phyloP scores from a whole-genome alignment of 2,888 invertebrate genomes.

The Drosophila vallismaia region DNA sequence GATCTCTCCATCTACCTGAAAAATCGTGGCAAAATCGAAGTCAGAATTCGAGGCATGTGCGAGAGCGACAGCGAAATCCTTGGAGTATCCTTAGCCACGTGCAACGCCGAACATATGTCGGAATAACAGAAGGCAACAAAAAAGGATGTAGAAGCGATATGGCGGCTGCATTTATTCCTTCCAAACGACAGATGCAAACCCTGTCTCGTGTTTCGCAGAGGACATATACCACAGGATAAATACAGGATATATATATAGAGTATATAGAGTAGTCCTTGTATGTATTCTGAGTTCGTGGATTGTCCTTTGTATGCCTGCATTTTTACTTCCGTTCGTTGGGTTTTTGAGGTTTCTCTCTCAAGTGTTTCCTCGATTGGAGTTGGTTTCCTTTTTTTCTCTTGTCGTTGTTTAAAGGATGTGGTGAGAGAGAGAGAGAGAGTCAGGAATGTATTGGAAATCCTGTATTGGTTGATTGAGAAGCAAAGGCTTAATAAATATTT shows the following conservation, averaged over 20 bases:
- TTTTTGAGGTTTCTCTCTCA: constrained; percentile 40
- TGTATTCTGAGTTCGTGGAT: constrained; percentile 13
- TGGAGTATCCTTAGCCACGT: constrained; percentile 34
- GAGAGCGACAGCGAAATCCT: constrained; percentile 16
- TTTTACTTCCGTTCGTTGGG: constrained; percentile 64
- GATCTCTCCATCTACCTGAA: constrained; percentile 30
- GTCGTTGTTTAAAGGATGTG: constrained; percentile 39
- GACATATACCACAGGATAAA: constrained; percentile 16
- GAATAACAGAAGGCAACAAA: constrained; percentile 19
- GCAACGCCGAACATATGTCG: constrained; percentile 31
- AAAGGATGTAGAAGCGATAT: constrained; percentile 18
- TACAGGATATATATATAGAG: not conserved
- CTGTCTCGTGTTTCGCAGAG: constrained; percentile 37
- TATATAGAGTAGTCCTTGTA: not conserved
- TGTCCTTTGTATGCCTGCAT: constrained; percentile 44
- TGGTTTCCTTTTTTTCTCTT: constrained; percentile 23
- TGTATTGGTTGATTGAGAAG: not conserved
- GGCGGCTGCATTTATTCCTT: constrained; percentile 28
- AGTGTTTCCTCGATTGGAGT: constrained; percentile 41
- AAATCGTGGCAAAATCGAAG: constrained; percentile 48
- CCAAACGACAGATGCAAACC: constrained; percentile 48
- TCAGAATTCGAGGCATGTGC: constrained; percentile 18
- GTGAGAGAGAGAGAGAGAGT: constrained; percentile 11
- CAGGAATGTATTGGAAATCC: not conserved
- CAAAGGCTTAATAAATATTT: not conserved